phyloP scores from a whole-genome alignment of 2,797 vertebrate genomes.

The Neostethus bicornis region DNA sequence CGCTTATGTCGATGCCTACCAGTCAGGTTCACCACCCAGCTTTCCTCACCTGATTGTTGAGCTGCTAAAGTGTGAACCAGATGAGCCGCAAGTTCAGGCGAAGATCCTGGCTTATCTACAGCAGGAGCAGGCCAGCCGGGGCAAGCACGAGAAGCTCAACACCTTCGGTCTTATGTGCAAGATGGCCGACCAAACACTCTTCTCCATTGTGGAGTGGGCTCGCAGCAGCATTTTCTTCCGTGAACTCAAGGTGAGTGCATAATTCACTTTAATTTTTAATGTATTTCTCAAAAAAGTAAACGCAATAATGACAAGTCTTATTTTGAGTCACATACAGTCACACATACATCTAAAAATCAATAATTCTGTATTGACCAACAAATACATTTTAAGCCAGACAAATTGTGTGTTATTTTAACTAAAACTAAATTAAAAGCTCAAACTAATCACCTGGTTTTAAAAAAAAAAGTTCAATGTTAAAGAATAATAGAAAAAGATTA shows the following conservation, averaged over 20 bases:
- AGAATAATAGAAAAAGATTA: too few species aligned
- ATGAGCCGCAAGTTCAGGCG: constrained; percentile 95
- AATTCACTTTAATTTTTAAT: not conserved
- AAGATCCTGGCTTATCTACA: constrained; percentile 95
- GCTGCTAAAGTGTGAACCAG: constrained; percentile 96
- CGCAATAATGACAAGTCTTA: too few species aligned
- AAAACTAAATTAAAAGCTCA: too few species aligned
- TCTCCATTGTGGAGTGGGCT: constrained; percentile 99
- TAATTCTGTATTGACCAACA: too few species aligned
- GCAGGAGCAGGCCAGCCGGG: constrained; percentile 93
- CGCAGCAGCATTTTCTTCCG: constrained; percentile 98
- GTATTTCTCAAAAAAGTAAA: too few species aligned
- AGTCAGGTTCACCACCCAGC: constrained; percentile 90
- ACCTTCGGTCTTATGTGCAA: constrained; percentile 99
- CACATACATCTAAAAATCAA: too few species aligned
- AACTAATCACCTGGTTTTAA: too few species aligned
- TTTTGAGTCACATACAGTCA: too few species aligned
- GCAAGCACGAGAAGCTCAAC: constrained; percentile 96
- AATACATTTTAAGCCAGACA: too few species aligned
- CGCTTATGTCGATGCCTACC: constrained; percentile 91
- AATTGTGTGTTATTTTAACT: too few species aligned
- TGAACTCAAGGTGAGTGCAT: constrained; percentile 91
- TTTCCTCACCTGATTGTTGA: constrained; percentile 96
- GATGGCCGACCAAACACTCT: constrained; percentile 99
- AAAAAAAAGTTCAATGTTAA: too few species aligned